Base-by-base conservation (phyloP, 2,888 invertebrate genomes). In the Gymnosoma rotundatum region DNA sequence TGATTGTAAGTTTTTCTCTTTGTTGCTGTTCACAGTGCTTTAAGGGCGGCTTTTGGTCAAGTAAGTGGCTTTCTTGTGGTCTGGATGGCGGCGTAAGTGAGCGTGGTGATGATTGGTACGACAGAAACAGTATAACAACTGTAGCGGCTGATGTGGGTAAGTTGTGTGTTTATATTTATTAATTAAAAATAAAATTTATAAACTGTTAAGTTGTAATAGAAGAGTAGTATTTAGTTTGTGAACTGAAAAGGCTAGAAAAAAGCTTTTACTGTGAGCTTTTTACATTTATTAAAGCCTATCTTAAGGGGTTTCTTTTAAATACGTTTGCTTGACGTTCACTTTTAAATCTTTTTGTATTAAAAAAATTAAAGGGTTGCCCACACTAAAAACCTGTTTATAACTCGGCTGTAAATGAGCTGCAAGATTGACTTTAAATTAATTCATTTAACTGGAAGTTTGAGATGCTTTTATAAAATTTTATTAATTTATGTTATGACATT, bases 1-100 rank as follows among this genome's bases (percentile, higher is more conserved):
- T 91, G 83, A 89, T 91, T 56, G 78, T 91, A 60, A 89, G 90
- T 16, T 91, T 91, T 82, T 88, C 90, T 52, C 87, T 91, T 63
- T 91, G 91, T 86, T 91, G 91, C 83, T 91, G 91, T 80, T 88
- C 90, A 42, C 92, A 91, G 78, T 91, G 90, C 83, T 90, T 89
- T 20, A 89, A 88, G 45, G 86, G 60, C 9, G 52, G 74, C 12
- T 74, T 60, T 42, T 69, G 78, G 64, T 36, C 74, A 2, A 81
- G 69, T 38, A 78, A 78, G 16, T 74, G 72, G 73, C 64, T 74
- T 64, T 79, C 75, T 2, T 85, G 78, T 36, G 85, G 83, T 1
- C 56, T 76, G 4, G 66, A 63, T 83, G 83, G 85, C 32, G 86
- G 86, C 14, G 45, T 75, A 14, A 83, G 75, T 54, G 67, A 74